Evolutionary conservation across 2,797 vertebrate genomes (phyloP).

Genomic region (Taenioides sp.): DNA sequence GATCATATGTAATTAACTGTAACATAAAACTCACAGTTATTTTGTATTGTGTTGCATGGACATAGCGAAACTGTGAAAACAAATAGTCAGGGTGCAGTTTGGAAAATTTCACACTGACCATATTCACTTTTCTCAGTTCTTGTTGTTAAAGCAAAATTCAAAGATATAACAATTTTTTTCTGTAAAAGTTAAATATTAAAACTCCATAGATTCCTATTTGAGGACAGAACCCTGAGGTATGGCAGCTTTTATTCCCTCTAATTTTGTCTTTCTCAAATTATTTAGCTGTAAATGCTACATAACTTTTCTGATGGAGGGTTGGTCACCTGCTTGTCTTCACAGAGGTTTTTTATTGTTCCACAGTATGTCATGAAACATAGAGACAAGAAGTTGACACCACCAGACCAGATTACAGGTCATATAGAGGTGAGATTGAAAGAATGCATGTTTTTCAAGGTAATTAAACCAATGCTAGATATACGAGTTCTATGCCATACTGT

Average conservation of each 20-base stretch:
- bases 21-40: not conserved
- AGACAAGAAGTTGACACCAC: no score
- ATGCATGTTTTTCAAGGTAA: no score
- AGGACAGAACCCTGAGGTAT: not conserved
- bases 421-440: no score
- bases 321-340: no score
- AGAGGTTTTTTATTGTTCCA: no score
- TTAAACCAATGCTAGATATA: no score
- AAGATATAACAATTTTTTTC: not conserved
- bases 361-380: no score
- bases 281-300: no score
- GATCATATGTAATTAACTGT: not conserved
- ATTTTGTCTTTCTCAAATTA: not conserved
- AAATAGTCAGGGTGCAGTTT: not conserved
- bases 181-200: not conserved
- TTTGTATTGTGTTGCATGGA: not conserved
- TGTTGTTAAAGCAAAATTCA: not conserved
- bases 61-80: slow-evolving; percentile 1
- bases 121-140: not conserved
- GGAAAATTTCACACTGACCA: not conserved
- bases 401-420: no score
- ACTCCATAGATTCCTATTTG: not conserved
- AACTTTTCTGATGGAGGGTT: no score
- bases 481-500: no score
- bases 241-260: not conserved